A percentile compares a stretch with the other conserved stretches of the same genome.
Conservation (phyloP, 2,113 vertebrate genomes). For the Lepus europaeus region DNA sequence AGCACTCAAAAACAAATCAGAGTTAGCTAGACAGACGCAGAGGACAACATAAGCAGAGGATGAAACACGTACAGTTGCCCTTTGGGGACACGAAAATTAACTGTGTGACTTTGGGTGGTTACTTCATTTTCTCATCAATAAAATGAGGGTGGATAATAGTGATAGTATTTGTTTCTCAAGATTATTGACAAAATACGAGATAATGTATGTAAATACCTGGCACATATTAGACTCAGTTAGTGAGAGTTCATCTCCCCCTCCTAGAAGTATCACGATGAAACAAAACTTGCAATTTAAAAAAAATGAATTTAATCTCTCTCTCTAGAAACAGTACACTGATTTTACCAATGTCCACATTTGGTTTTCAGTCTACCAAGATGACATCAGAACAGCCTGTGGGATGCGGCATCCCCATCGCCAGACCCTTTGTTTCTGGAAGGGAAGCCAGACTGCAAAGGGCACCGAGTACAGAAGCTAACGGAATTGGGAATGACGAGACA, state of each 20-base stretch:
- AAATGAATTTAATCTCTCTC: constrained; percentile 89
- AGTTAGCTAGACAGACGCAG: neutral
- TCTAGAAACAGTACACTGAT: constrained; percentile 89
- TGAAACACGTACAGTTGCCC: neutral
- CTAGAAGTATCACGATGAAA: constrained; percentile 66
- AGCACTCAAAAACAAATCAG: neutral
- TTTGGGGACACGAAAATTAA: neutral
- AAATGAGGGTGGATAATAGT: neutral
- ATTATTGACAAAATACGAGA: neutral
- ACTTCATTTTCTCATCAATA: constrained; percentile 38
- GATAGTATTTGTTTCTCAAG: neutral
- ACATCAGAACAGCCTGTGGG: constrained; percentile 80
- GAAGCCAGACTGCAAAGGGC: constrained; percentile 84
- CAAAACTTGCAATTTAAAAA: constrained; percentile 78
- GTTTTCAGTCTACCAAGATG: constrained; percentile 83
- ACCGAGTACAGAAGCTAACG: constrained; percentile 81
- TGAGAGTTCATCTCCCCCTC: neutral
- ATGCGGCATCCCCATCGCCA: constrained; percentile 69
- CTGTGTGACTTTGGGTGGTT: neutral
- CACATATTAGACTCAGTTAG: neutral
- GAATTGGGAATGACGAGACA: constrained; percentile 82
- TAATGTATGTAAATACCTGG: neutral
- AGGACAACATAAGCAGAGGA: constrained; percentile 15
- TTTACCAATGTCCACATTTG: constrained; percentile 89
- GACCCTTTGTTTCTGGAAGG: constrained; percentile 69